Evolutionary conservation across 1,140 invertebrate genomes (phyloP), one percentile per base, ranked within the genome.

Genomic region (Zaprionus capensis): DNA sequence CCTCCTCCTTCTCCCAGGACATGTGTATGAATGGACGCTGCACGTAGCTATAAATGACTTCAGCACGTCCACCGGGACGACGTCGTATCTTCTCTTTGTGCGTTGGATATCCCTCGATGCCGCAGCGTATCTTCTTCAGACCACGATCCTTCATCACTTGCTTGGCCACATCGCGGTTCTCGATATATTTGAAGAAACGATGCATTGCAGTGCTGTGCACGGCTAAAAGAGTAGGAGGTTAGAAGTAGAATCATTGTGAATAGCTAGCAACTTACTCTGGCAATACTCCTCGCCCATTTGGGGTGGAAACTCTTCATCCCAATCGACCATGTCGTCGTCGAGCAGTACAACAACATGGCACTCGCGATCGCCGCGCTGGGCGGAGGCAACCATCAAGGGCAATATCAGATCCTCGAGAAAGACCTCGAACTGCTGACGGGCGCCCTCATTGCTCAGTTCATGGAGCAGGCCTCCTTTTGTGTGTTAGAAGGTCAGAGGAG

Each of bases 1-100:
- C 98, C 92, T 99, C 99, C 91, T 99, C 99, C 83, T 99, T 99
- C 92, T 99, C 99, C 99, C 99, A 99, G 0, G 98, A 99, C 98
- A 99, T 99, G 82, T 99, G 98, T 53, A 99, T 98, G 92, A 99
- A 99, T 0, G 99, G 99, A n/a, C 99, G 94, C 92, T 99, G 99
- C 0, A 99, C 99, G 93, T 99, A 99, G 93, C 99, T 99, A 93
- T 99, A 99, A 74, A 99, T 99, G 6, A 92, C 99, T 94, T 98
- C 97, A 3, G 97, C 96, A 41, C 98, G 94, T 14, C 98, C 98
- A 12, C 98, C 97, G 0, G 98, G 97, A 20, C 98, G 94, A 86
- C 97, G 96, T 91, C 97, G 98, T 1, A 97, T 95, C 92, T 99
- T 99, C 92, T 99, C 99, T 92, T 99, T 99, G 94, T 99, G 98